A percentile compares a stretch with the other conserved stretches of the same genome.
Conservation (phyloP, 2,888 invertebrate species). For the Incurvaria masculella region DNA sequence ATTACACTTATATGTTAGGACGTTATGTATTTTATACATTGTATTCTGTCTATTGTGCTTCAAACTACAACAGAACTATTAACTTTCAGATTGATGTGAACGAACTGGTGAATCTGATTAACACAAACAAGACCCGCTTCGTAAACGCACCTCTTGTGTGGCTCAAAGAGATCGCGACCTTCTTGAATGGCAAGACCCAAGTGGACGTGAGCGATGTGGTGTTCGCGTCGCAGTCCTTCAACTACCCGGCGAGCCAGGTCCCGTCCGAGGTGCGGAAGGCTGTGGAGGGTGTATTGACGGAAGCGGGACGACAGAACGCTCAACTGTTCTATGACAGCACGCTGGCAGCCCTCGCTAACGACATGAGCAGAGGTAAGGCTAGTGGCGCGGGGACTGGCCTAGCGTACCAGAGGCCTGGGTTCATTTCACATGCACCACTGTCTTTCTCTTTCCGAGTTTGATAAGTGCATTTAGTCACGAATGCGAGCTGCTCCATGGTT, state of each 20-base stretch:
- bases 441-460: too few species aligned
- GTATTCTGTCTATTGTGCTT: conserved; percentile 5
- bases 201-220: conserved; percentile 63
- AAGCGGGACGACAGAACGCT: conserved; percentile 60
- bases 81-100: conserved; percentile 57
- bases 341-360: conserved; percentile 66
- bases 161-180: conserved; percentile 67
- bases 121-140: conserved; percentile 61
- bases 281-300: conserved; percentile 50
- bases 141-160: conserved; percentile 66
- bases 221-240: conserved; percentile 51
- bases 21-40: background rate
- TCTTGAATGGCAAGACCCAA: conserved; percentile 59
- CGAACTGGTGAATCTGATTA: conserved; percentile 48
- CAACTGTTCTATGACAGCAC: conserved; percentile 70
- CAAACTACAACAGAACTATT: conserved; percentile 6
- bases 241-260: conserved; percentile 56
- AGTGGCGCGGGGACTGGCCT: too few species aligned
- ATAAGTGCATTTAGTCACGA: too few species aligned
- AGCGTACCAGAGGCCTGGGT: too few species aligned
- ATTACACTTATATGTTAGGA: too few species aligned
- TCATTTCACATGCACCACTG: too few species aligned
- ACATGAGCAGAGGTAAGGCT: conserved; percentile 63
- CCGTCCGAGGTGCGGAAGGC: conserved; percentile 40
- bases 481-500: too few species aligned